Percentiles rank a stretch among this genome's conserved stretches.
Conservation (phyloP, 1,140 invertebrate species). For the Cryptotermes secundus region DNA sequence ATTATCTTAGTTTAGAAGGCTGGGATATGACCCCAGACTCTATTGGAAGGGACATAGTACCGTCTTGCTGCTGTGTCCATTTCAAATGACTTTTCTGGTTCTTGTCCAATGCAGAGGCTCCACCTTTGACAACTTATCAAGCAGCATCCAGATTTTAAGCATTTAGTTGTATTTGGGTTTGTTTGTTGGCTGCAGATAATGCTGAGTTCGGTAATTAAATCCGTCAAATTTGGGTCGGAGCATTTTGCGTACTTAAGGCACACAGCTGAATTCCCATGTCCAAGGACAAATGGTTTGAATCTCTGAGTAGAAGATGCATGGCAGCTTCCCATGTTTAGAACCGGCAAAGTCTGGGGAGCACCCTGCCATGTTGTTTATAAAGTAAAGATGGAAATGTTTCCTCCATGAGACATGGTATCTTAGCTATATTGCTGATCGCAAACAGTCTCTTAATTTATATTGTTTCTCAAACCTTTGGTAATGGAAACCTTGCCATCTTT, state of each 20-base stretch:
- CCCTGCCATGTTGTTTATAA: not conserved
- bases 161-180: not conserved
- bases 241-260: not conserved
- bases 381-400: constrained; percentile 3
- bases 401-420: not conserved
- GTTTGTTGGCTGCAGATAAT: not conserved
- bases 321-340: not conserved
- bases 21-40: not conserved
- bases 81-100: not conserved
- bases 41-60: not conserved
- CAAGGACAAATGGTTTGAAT: too few species aligned
- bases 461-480: not conserved
- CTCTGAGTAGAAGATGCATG: too few species aligned
- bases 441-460: not conserved
- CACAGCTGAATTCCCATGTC: not conserved
- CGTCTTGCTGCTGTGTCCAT: not conserved
- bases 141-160: too few species aligned
- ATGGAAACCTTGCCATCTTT: not conserved
- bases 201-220: not conserved
- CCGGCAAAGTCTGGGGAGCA: constrained; percentile 10
- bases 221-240: too few species aligned
- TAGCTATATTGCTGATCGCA: not conserved
- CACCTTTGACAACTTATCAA: not conserved
- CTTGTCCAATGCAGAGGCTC: not conserved
- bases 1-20: constrained; percentile 30